Evolutionary conservation across 2,888 invertebrate species (phyloP).

Genomic region (Willowsia nigromaculata): DNA sequence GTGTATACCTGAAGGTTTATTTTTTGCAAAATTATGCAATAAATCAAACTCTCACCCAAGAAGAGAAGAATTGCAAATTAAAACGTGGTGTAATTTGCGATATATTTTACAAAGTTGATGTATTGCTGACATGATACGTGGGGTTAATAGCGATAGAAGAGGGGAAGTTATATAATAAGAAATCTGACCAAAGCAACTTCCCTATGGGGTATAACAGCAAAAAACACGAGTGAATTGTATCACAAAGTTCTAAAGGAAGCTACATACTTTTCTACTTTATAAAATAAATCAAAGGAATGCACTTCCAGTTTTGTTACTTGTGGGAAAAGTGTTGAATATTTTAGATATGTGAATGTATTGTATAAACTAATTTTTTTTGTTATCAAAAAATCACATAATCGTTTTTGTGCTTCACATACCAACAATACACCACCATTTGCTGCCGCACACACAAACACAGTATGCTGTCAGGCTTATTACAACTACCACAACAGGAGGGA

Average conservation of each 20-base stretch:
- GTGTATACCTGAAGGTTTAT: not conserved
- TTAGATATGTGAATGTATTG: not conserved
- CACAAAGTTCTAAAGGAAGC: no score
- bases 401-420: constrained; percentile 3
- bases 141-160: not conserved
- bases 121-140: constrained; percentile 11
- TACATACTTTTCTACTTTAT: not conserved
- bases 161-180: not conserved
- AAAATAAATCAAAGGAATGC: constrained; percentile 48
- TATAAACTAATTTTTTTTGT: not conserved
- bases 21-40: not conserved
- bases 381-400: constrained; percentile 32
- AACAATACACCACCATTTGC: not conserved
- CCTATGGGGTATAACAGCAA: no score
- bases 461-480: constrained; percentile 18
- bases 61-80: not conserved
- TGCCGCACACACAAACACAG: not conserved
- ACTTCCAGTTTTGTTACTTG: constrained; percentile 56
- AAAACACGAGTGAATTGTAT: no score
- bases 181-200: not conserved
- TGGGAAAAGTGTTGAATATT: constrained; percentile 53
- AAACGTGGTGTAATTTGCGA: constrained; percentile 1
- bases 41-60: not conserved
- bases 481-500: not conserved
- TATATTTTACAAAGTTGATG: constrained; percentile 14